Evolutionary conservation across 2,113 vertebrate species (phyloP).

Genomic region (Chitala chitala): DNA sequence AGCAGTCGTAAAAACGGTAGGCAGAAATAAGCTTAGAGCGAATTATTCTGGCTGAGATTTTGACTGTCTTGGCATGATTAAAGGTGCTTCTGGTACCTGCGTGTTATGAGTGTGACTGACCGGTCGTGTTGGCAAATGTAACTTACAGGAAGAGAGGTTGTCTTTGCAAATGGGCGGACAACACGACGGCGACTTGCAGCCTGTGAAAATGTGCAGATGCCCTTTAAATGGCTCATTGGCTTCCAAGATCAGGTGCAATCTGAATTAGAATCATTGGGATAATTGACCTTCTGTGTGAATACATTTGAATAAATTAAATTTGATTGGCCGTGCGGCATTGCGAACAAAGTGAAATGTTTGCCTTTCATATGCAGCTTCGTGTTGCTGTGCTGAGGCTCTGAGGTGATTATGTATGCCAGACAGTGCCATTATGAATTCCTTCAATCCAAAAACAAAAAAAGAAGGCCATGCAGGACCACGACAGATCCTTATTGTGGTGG

Average conservation of each 20-base stretch:
- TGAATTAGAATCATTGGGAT: constrained; percentile 71
- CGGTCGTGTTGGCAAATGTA: no score
- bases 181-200: constrained; percentile 49
- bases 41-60: not conserved
- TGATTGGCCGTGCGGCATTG: constrained; percentile 63
- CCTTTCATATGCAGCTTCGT: constrained; percentile 54
- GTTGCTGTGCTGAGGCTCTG: constrained; percentile 56
- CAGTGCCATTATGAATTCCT: constrained; percentile 48
- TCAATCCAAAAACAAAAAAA: constrained; percentile 44
- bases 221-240: constrained; percentile 68
- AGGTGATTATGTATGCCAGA: constrained; percentile 61
- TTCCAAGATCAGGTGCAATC: constrained; percentile 61
- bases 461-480: no score
- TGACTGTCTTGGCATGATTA: not conserved
- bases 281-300: constrained; percentile 75
- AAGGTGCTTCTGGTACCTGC: not conserved
- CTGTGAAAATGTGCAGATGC: constrained; percentile 61
- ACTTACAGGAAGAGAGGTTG: not conserved
- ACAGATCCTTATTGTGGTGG: not conserved
- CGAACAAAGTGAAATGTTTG: constrained; percentile 58
- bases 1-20: not conserved
- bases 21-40: not conserved
- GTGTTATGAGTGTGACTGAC: no score
- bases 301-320: constrained; percentile 77
- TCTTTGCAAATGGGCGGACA: constrained; percentile 46